Percentiles rank a stretch among this genome's conserved stretches.
phyloP scores from a whole-genome alignment of 2,888 invertebrate genomes.

The Synanthedon vespiformis region DNA sequence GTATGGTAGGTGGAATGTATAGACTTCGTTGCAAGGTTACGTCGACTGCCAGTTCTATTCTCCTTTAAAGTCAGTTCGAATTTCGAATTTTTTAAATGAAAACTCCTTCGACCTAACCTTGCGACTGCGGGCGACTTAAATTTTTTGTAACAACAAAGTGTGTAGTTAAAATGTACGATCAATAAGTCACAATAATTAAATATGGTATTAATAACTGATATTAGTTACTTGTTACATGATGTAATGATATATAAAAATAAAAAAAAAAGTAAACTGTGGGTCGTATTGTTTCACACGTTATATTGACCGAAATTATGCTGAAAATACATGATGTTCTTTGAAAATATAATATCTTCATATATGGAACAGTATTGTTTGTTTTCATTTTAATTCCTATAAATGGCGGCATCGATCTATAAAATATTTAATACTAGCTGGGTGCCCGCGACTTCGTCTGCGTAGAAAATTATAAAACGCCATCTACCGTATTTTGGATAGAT shows the following conservation, averaged over 20 bases:
- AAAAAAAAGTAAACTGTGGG: constrained; percentile 27
- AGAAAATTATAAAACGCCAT: too few species aligned
- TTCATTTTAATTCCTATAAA: constrained; percentile 1
- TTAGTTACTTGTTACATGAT: constrained; percentile 66
- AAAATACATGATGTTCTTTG: constrained; percentile 61
- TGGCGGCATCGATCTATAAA: too few species aligned
- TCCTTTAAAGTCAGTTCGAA: too few species aligned
- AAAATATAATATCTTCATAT: constrained; percentile 71
- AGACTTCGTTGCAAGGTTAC: constrained; percentile 35
- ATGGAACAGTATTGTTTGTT: constrained; percentile 23
- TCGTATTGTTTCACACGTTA: constrained; percentile 63
- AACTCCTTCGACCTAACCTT: constrained; percentile 24
- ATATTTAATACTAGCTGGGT: too few species aligned
- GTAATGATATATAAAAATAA: constrained; percentile 36
- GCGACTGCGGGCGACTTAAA: constrained; percentile 31
- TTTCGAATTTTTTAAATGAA: not conserved
- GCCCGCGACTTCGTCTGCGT: too few species aligned
- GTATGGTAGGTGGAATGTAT: constrained; percentile 50
- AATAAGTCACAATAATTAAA: constrained; percentile 53
- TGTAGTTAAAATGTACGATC: constrained; percentile 44
- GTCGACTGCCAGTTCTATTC: constrained; percentile 13
- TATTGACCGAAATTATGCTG: constrained; percentile 63
- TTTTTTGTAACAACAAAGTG: constrained; percentile 54
- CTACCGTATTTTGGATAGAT: too few species aligned
- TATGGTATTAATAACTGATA: constrained; percentile 44